Conservation (phyloP, 1,140 invertebrate species). For the Onthophagus taurus region DNA sequence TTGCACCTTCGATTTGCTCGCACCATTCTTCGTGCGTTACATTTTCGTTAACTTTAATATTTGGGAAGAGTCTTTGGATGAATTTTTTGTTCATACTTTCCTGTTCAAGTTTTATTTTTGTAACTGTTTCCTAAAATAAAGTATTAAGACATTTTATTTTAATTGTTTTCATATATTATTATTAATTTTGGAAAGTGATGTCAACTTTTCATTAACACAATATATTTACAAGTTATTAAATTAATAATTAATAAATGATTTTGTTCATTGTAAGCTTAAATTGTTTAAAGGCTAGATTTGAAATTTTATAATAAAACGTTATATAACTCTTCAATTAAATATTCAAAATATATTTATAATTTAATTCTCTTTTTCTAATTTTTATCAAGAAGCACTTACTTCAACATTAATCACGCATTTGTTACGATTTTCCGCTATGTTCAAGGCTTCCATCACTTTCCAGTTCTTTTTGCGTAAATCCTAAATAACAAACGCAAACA, state of each 20-base stretch:
- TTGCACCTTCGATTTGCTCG: conserved; percentile 10
- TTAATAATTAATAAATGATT: background rate
- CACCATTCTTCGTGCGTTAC: conserved; percentile 15
- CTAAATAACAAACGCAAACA: conserved; percentile 38
- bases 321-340: too few relatives aligned
- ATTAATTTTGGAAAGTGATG: conserved; percentile 26
- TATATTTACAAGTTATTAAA: background rate
- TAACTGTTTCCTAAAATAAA: conserved; percentile 24
- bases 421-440: conserved; percentile 44
- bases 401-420: conserved; percentile 19
- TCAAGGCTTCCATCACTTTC: conserved; percentile 80
- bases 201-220: too few relatives aligned
- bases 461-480: conserved; percentile 77
- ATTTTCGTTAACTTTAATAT: conserved; percentile 32
- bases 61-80: conserved; percentile 50
- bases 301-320: too few relatives aligned
- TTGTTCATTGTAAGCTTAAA: background rate
- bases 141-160: background rate
- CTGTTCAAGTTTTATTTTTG: conserved; percentile 43
- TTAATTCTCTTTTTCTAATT: background rate
- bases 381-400: conserved; percentile 21
- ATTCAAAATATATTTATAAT: background rate
- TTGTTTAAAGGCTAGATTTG: too few relatives aligned
- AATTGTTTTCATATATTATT: background rate
- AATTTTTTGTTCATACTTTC: conserved; percentile 47